Evolutionary conservation across 2,888 invertebrate species (phyloP), one percentile per base, ranked within the genome.

Genomic region (Gastrophysa polygoni): DNA sequence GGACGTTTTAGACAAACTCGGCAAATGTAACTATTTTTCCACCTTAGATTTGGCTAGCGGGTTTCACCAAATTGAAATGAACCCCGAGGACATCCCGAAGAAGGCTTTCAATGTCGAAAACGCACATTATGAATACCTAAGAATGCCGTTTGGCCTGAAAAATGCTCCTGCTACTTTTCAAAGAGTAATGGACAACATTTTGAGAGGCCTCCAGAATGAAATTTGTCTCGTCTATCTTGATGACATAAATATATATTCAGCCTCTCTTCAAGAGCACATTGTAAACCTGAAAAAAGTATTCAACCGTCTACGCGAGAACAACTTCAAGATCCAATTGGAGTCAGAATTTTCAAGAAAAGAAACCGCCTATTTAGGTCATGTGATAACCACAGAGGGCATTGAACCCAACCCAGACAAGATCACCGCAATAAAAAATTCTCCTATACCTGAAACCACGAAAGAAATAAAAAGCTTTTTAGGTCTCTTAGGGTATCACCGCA

Each of bases 141-240:
- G 72, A 16, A 74, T 75, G 73, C 70, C 70, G 1, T 73, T 74
- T 47, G 73, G 71, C 57, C 51, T 70, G 29, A 71, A 71, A 64
- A 71, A 70, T 46, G 68, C 72, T 2, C 72, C 71, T 0, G 54
- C 63, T 6, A 75, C 71, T 0, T 73, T 75, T 57, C 71, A 72
- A 59, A 18, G 70, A 6, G 32, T 70, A 0, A 74, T 72, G 71
- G 66, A 71, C 34, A 43, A 57, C 48, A 63, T 74, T 6, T 55
- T 75, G 5, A 14, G 61, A 17, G 71, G 63, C 0, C 46, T 74
- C 7, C 65, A 67, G 29, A 63, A 63, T 10, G 59, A 68, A 48
- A 64, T 61, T 18, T 68, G 70, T 28, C 58, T 69, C 1, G 68
- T 72, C 0, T 73, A 74, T 43, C 21, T 73, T 10, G 73, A 75